These are phyloP conservation scores for Garrulus glandarius DNA, from an alignment of 2,797 vertebrate species.

Conservation along the genomic window DNA sequence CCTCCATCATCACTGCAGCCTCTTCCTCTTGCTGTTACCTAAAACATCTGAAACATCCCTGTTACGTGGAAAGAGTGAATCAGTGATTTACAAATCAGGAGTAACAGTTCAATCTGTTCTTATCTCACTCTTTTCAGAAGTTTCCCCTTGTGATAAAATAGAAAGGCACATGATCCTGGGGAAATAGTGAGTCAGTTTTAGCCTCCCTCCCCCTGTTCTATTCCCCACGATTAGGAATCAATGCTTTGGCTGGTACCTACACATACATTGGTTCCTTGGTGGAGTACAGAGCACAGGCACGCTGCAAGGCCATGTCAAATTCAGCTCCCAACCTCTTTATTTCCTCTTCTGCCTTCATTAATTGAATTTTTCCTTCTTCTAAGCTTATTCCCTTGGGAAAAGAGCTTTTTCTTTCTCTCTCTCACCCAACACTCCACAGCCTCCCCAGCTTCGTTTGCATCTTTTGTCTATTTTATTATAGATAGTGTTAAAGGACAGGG, in stretches of 20 bases:
- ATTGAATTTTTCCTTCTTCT: neutral
- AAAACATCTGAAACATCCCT: neutral
- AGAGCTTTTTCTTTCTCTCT: neutral
- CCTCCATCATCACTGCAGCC: neutral
- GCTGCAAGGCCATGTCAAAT: neutral
- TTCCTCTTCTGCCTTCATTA: neutral
- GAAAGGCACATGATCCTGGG: neutral
- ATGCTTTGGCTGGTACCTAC: neutral
- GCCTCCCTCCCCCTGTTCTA: neutral
- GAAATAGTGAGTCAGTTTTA: neutral
- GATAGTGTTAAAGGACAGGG: neutral
- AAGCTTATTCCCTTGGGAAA: neutral
- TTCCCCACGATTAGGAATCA: neutral
- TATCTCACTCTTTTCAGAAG: neutral
- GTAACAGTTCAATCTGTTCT: neutral
- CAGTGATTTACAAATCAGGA: fast-evolving
- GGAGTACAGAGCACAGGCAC: neutral
- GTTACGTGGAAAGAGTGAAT: neutral
- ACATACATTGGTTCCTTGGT: neutral
- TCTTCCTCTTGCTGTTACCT: neutral
- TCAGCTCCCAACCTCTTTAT: neutral
- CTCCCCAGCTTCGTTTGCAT: neutral
- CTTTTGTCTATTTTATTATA: neutral
- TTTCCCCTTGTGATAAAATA: neutral
- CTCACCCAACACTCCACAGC: neutral